phyloP scores from a whole-genome alignment of 2,888 invertebrate species.

The Copidosoma aretas region DNA sequence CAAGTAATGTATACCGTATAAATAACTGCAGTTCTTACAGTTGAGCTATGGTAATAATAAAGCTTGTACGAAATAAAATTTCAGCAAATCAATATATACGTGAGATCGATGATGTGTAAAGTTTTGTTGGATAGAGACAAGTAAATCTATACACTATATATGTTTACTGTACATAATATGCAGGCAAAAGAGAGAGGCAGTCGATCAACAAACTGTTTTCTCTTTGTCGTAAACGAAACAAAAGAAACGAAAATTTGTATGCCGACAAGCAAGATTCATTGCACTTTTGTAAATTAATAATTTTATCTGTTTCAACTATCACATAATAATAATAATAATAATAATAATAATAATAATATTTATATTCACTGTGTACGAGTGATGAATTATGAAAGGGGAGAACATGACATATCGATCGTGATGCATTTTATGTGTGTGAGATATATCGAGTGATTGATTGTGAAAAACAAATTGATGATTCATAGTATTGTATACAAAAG shows the following conservation, averaged over 20 bases:
- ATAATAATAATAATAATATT: too few relatives aligned
- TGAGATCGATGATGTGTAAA: constrained; percentile 16
- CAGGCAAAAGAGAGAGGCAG: constrained; percentile 31
- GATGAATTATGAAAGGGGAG: constrained; percentile 11
- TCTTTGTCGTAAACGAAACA: constrained; percentile 11
- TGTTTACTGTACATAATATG: background rate
- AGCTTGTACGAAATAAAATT: constrained; percentile 28
- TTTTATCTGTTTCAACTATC: constrained; percentile 10
- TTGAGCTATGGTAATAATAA: constrained; percentile 6
- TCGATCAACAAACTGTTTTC: constrained; percentile 36
- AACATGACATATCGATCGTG: constrained; percentile 18
- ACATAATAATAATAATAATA: background rate
- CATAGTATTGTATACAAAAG: constrained; percentile 9
- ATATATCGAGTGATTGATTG: constrained; percentile 20
- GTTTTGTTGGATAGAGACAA: constrained; percentile 13
- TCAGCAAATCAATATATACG: constrained; percentile 22
- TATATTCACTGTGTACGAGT: constrained; percentile 23
- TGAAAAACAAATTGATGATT: constrained; percentile 15
- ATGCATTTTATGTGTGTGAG: constrained; percentile 6
- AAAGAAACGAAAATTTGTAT: background rate
- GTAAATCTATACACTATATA: constrained; percentile 18
- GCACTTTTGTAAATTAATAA: constrained; percentile 18
- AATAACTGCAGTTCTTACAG: constrained; percentile 27
- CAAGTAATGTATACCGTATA: constrained; percentile 11
- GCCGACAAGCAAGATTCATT: constrained; percentile 37